Conservation (phyloP, 2,888 invertebrate genomes). For the Drosophila macrospina region DNA sequence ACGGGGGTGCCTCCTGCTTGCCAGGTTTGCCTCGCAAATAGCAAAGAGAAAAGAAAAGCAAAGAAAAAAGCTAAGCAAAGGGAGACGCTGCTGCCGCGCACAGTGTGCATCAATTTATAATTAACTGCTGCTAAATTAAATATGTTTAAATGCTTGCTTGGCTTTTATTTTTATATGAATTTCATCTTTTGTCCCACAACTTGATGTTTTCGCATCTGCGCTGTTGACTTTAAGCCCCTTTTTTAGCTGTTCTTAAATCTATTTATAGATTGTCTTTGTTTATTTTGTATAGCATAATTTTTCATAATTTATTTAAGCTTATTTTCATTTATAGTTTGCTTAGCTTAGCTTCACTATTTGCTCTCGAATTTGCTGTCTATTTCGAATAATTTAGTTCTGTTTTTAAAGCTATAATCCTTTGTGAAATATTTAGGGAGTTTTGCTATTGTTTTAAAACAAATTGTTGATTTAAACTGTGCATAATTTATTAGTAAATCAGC, state of each 20-base stretch:
- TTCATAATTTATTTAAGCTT: conserved; percentile 1
- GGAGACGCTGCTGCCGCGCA: conserved; percentile 56
- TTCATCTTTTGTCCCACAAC: conserved; percentile 5
- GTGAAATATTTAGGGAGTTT: too few species aligned
- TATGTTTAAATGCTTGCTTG: conserved; percentile 7
- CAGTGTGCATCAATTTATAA: conserved; percentile 56
- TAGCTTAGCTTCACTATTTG: too few species aligned
- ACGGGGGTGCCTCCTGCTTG: conserved; percentile 72
- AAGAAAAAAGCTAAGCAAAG: too few species aligned
- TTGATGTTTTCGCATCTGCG: not conserved
- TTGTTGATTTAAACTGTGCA: too few species aligned
- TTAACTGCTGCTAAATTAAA: conserved; percentile 17
- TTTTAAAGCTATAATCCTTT: too few species aligned
- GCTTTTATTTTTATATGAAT: conserved; percentile 7
- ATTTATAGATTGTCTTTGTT: not conserved
- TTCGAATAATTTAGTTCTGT: too few species aligned
- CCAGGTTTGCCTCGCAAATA: not conserved
- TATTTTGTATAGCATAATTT: too few species aligned
- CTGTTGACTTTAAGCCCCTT: conserved; percentile 10
- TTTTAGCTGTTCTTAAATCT: conserved; percentile 3
- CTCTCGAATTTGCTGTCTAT: too few species aligned
- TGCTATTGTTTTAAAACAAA: too few species aligned
- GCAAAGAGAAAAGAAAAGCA: too few species aligned
- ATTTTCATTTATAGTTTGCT: too few species aligned
- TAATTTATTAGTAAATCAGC: too few species aligned